phyloP scores from a whole-genome alignment of 35 echinoderm and acorn worm species.

The Apostichopus japonicus region DNA sequence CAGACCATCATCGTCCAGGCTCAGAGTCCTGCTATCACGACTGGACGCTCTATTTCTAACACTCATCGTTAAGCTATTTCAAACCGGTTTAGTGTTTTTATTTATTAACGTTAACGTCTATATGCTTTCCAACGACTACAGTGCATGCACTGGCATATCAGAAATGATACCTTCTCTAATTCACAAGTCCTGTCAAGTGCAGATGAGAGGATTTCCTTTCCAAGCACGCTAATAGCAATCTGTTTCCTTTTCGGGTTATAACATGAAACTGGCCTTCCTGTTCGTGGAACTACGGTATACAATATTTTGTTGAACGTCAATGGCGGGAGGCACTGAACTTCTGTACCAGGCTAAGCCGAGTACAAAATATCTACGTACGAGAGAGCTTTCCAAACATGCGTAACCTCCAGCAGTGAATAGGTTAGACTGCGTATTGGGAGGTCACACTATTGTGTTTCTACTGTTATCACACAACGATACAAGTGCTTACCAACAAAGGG shows the following conservation, averaged over 20 bases:
- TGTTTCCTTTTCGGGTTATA: background rate
- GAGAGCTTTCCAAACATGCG: no score
- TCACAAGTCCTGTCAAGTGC: background rate
- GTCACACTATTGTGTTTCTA: no score
- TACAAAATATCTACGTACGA: background rate
- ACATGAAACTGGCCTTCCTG: slow-evolving; percentile 2
- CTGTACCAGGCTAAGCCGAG: background rate
- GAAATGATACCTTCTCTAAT: background rate
- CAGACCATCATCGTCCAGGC: background rate
- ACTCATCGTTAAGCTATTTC: background rate
- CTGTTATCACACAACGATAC: no score
- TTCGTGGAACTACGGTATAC: slow-evolving; percentile 5
- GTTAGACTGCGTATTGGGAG: no score
- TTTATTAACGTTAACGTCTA: background rate
- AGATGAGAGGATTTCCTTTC: background rate
- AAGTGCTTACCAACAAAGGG: no score
- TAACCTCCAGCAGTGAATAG: no score
- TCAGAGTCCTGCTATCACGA: background rate
- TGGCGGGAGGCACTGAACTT: background rate
- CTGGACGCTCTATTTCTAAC: background rate
- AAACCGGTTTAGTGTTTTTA: no score
- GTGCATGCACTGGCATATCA: background rate
- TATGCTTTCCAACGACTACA: background rate
- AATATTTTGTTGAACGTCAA: background rate
- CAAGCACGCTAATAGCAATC: background rate